These are phyloP conservation scores for Ectobius pallidus DNA, from an alignment of 2,888 invertebrate genomes.

Conservation along the genomic window DNA sequence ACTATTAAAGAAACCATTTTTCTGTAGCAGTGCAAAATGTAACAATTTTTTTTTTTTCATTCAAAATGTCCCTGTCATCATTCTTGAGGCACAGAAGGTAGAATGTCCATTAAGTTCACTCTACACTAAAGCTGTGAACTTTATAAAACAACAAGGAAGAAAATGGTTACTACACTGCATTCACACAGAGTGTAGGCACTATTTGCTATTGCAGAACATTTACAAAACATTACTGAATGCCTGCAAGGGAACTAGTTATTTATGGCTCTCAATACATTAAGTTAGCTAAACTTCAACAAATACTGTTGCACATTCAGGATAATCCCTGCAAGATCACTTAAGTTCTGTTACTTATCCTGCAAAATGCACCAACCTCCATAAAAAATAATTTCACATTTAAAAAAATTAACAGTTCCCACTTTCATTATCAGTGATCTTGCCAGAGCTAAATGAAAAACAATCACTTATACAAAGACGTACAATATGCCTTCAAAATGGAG, in stretches of 20 bases:
- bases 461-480: neutral
- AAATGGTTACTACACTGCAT: neutral
- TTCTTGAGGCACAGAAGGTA: slow-evolving; percentile 10
- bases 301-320: neutral
- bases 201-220: neutral
- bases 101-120: neutral
- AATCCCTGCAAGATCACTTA: neutral
- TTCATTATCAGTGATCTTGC: neutral
- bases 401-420: neutral
- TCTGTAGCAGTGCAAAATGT: neutral
- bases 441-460: neutral
- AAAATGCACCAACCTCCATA: neutral
- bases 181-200: neutral
- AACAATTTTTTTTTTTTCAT: neutral
- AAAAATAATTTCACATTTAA: neutral
- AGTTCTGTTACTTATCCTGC: neutral
- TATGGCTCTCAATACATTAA: neutral
- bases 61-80: neutral
- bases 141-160: neutral
- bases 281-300: neutral
- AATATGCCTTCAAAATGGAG: neutral
- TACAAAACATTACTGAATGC: too few species aligned
- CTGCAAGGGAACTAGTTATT: neutral
- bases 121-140: neutral
- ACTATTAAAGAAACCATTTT: neutral